Base-by-base conservation (phyloP, 2,888 invertebrate genomes). In the Brenthis daphne region DNA sequence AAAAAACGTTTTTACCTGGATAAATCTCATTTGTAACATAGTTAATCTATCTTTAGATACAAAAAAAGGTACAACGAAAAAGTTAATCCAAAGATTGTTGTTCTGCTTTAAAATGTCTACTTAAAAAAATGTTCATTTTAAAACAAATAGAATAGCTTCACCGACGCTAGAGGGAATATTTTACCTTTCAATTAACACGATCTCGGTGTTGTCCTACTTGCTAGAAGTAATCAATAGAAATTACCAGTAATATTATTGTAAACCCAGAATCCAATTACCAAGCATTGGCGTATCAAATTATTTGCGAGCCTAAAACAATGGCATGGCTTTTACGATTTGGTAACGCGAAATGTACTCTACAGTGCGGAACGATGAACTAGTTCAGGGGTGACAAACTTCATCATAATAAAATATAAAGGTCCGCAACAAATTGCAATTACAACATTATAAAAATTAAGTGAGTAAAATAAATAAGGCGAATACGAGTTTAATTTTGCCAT, bases 231-330 rank as follows among this genome's bases (percentile, higher is more conserved):
- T 50, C 51, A 13, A 37, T 51, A 57, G 13, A 16, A 65, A 57
- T 64, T 48, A 29, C 47, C 37, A 64, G 56, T 47, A 24, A 24
- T 55, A 48, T 56, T 64, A 29, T 29, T 29, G 47, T 48, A 69
- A 66, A 37, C 51, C 20, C 43, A 54, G 29, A 73, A 73, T 75
- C 71, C 73, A 79, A 80, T 82, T 78, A 79, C 76, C 76, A 73
- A 71, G 70, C 73, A 73, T 75, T 74, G 79, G 76, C 77, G 78
- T 76, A 77, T 74, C 74, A 76, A 79, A 73, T 80, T 79, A 71
- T 71, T 82, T 79, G 77, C 77, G 76, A 81, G 80, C 79, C 78
- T 74, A 79, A 81, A 81, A 84, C 81, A 84, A 79, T 84, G 74
- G 77, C 75, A 71, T 76, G 74, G 75, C 81, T 76, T 78, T 76